phyloP scores from a whole-genome alignment of 2,888 invertebrate species.

The Myopa tessellatipennis region DNA sequence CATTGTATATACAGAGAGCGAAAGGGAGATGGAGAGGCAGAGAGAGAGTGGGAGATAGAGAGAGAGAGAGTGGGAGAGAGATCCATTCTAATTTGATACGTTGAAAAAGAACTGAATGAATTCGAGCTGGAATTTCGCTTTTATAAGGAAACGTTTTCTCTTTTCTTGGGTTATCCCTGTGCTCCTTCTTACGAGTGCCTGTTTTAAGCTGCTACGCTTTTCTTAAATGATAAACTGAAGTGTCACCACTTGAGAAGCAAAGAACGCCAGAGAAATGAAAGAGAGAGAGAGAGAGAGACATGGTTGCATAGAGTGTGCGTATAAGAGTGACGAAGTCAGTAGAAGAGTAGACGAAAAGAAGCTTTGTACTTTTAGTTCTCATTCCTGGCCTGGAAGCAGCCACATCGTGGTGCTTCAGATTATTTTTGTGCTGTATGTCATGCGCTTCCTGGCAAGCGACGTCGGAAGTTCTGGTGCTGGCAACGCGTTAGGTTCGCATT shows the following conservation, averaged over 20 bases:
- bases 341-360: neutral
- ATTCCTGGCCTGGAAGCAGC: slow-evolving; percentile 6
- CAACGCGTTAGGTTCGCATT: neutral
- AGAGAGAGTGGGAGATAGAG: neutral
- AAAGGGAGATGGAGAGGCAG: neutral
- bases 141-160: too few species aligned
- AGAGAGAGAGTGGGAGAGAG: neutral
- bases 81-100: slow-evolving; percentile 6
- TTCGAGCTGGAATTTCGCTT: neutral
- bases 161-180: too few species aligned
- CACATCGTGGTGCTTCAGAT: neutral
- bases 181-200: too few species aligned
- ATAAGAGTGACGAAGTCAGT: neutral
- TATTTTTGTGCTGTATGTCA: neutral
- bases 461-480: slow-evolving; percentile 5
- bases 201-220: too few species aligned
- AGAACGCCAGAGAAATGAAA: neutral
- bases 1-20: neutral
- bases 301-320: neutral
- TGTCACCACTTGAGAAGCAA: neutral
- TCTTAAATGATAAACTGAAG: neutral
- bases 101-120: neutral
- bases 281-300: neutral
- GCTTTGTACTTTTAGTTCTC: neutral
- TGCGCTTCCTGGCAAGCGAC: neutral